These are phyloP conservation scores for Omphaloscelis lunosa DNA, from an alignment of 2,888 invertebrate species.

Conservation along the genomic window DNA sequence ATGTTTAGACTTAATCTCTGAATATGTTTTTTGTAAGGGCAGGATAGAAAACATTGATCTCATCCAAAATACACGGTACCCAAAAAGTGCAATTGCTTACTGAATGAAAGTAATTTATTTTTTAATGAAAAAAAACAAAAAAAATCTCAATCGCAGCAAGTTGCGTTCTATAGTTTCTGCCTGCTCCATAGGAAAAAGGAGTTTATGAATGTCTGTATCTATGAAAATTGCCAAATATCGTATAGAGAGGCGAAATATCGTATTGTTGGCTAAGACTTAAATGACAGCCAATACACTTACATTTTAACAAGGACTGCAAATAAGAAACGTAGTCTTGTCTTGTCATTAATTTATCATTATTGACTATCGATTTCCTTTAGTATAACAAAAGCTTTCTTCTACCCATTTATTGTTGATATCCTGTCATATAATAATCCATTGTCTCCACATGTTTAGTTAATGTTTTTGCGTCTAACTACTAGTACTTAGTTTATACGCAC, in stretches of 20 bases:
- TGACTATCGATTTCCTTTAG: constrained; percentile 29
- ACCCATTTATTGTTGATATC: constrained; percentile 60
- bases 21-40: too few relatives aligned
- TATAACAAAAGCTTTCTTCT: constrained; percentile 63
- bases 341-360: constrained; percentile 7
- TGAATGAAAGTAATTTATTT: neutral
- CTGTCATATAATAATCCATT: constrained; percentile 75
- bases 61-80: too few relatives aligned
- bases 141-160: neutral
- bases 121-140: too few relatives aligned
- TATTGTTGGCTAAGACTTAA: neutral
- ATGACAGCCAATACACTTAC: too few relatives aligned
- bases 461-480: constrained; percentile 68
- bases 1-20: neutral
- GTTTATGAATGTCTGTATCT: neutral
- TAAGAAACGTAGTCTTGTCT: neutral
- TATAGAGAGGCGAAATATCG: neutral
- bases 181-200: too few relatives aligned
- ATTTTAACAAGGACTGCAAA: neutral
- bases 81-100: too few relatives aligned
- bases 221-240: neutral
- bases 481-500: constrained; percentile 57
- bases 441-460: constrained; percentile 70
- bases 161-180: too few relatives aligned
- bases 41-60: neutral